Evolutionary conservation across 2,113 vertebrate genomes (phyloP), one percentile per base, ranked within the genome.

Genomic region (Corythaeola cristata): DNA sequence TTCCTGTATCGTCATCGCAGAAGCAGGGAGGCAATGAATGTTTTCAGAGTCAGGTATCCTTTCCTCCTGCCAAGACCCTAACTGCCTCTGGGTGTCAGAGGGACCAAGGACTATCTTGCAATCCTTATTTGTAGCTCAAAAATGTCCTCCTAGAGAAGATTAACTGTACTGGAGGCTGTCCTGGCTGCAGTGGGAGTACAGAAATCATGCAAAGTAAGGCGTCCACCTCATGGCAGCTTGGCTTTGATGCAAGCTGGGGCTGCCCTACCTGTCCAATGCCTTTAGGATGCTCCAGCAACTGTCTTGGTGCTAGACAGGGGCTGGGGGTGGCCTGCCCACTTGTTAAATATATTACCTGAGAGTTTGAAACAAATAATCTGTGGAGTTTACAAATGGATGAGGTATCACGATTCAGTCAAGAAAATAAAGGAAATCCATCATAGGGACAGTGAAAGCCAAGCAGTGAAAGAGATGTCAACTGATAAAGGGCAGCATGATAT

Each of bases 401-500:
- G 32, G 35, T 79, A 64, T 83, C 85, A 39, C 84, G 87, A 92
- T 95, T 91, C 92, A 90, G 79, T 86, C 79, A 80, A 71, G 81
- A 71, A 94, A 94, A 93, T 73, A 45, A 91, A 60, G 23, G 47
- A 77, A 82, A 95, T 96, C 75, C 15, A 56, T 95, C 90, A 82
- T 63, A 79, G 84, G 85, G 77, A 88, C 78, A 69, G 37, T 77
- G 71, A 78, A 84, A 96, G 75, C 64, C 58, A 86, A 86, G 72
- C 50, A 73, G 69, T 75, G 79, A 85, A 88, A 90, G 50, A 90
- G 90, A 87, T 90, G 90, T 93, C 95, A 96, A 8, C 84, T 86
- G 41, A 39, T 76, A 96, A 97, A 96, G 95, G 96, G 86, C 92
- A 89, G 41, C 66, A 47, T 68, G 35, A 68, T 80, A 93, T 95